Evolutionary conservation across 2,797 vertebrate genomes (phyloP), one percentile per base, ranked within the genome.

Genomic region (Urocyon cinereoargenteus): DNA sequence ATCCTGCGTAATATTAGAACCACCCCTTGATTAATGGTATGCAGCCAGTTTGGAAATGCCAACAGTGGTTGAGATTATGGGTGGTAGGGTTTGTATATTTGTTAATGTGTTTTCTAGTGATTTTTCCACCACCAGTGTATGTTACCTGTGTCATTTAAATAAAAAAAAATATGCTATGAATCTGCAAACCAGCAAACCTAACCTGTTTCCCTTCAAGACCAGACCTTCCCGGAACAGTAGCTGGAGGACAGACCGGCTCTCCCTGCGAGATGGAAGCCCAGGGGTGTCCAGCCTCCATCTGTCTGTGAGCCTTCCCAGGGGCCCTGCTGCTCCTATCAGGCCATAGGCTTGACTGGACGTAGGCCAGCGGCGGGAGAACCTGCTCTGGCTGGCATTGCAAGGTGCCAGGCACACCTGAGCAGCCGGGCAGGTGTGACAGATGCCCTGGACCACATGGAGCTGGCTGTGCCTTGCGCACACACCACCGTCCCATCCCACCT

Each of bases 381-480:
- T 9, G 11, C 82, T 72, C 66, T 6, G 94, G 57, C 34, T 91
- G 96, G 95, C 93, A 83, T 7, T 13, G 70, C 53, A 49, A 96
- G 95, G 93, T 94, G 90, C 96, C 96, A 92, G 96, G 93, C 3
- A 0, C 97, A 97, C 97, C 97, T 96, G 97, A 97, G 88, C 90
- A 53, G 85, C 87, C 68, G 2, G 95, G 96, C 97, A 97, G 96
- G 68, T 97, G 79, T 95, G 87, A 95, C 75, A 94, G 92, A 78
- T 97, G 83, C 90, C 92, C 72, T 3, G 75, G 92, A 53, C 78
- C 64, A 15, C 94, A 72, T 93, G 85, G 92, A 28, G 68, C 97
- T 95, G 97, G 94, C 64, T 11, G 14, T 91, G 96, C 97, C 96
- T 92, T 70, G 34, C 81, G 57, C 55, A 28, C 13, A 73, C 11